Conservation (phyloP, 2,888 invertebrate species). For the Conistra vaccinii region DNA sequence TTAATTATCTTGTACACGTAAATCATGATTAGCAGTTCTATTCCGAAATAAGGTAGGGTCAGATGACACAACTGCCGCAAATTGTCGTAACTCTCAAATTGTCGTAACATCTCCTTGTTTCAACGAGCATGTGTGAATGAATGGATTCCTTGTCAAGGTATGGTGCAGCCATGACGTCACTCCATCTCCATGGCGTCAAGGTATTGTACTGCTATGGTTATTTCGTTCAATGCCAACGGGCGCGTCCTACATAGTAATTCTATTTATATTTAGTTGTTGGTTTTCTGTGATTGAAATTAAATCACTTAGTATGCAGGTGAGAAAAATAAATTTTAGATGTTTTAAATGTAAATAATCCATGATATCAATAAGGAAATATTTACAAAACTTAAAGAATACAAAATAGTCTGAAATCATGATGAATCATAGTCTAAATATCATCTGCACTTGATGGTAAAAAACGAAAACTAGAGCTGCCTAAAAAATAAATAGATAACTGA, state of each 20-base stretch:
- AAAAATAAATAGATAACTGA: neutral
- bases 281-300: slow-evolving; percentile 17
- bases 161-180: slow-evolving; percentile 57
- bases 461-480: neutral
- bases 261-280: slow-evolving; percentile 36
- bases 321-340: neutral
- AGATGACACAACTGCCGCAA: slow-evolving; percentile 1
- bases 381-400: neutral
- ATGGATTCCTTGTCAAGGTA: slow-evolving; percentile 37
- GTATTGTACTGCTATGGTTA: slow-evolving; percentile 58
- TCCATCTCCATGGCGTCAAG: slow-evolving; percentile 54
- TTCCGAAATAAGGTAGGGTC: neutral
- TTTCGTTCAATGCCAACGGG: slow-evolving; percentile 64
- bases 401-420: too few species aligned
- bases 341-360: neutral
- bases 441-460: too few species aligned
- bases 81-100: slow-evolving; percentile 10
- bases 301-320: neutral
- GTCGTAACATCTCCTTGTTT: slow-evolving; percentile 23
- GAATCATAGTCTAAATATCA: too few species aligned
- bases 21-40: neutral
- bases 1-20: neutral
- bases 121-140: slow-evolving; percentile 40
- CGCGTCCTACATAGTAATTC: slow-evolving; percentile 46
- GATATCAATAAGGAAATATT: slow-evolving; percentile 5